phyloP scores from a whole-genome alignment of 1,140 invertebrate species.

The Brachionus rotundiformis region DNA sequence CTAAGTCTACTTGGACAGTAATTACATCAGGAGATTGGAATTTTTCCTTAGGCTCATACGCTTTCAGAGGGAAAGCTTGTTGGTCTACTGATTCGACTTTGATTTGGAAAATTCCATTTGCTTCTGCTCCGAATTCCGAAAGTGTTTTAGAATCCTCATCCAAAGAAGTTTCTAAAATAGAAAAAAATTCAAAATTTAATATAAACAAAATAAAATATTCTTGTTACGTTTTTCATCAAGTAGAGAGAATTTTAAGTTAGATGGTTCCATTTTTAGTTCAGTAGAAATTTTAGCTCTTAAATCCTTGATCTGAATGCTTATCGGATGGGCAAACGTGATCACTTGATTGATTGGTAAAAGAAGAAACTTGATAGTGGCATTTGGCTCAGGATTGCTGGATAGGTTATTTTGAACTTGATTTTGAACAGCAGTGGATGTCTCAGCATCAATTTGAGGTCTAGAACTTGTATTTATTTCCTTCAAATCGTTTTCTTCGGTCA shows the following conservation, averaged over 20 bases:
- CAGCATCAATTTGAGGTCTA: neutral
- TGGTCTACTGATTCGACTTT: slow-evolving; percentile 63
- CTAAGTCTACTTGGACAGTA: slow-evolving; percentile 57
- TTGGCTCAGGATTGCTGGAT: slow-evolving; percentile 2
- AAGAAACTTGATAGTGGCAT: slow-evolving; percentile 60
- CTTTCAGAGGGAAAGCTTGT: slow-evolving; percentile 61
- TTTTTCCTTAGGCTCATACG: slow-evolving; percentile 59
- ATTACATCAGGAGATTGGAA: slow-evolving; percentile 64
- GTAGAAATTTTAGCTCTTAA: slow-evolving; percentile 61
- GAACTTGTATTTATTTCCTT: slow-evolving; percentile 8
- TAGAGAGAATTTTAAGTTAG: slow-evolving; percentile 57
- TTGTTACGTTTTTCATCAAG: neutral
- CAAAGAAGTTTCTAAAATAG: slow-evolving; percentile 56
- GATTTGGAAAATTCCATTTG: slow-evolving; percentile 64
- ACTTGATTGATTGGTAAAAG: slow-evolving; percentile 63
- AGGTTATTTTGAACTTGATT: neutral
- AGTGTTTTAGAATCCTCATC: slow-evolving; percentile 57
- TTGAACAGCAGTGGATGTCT: neutral
- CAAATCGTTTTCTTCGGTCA: neutral
- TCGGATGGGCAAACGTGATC: slow-evolving; percentile 60
- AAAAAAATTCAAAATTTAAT: slow-evolving; percentile 14
- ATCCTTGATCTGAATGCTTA: slow-evolving; percentile 59
- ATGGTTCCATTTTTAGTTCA: slow-evolving; percentile 61
- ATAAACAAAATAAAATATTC: neutral
- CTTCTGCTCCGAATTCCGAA: slow-evolving; percentile 62